These are phyloP conservation scores for Pelochelys cantorii DNA, from an alignment of 2,797 vertebrate genomes.

Conservation along the genomic window DNA sequence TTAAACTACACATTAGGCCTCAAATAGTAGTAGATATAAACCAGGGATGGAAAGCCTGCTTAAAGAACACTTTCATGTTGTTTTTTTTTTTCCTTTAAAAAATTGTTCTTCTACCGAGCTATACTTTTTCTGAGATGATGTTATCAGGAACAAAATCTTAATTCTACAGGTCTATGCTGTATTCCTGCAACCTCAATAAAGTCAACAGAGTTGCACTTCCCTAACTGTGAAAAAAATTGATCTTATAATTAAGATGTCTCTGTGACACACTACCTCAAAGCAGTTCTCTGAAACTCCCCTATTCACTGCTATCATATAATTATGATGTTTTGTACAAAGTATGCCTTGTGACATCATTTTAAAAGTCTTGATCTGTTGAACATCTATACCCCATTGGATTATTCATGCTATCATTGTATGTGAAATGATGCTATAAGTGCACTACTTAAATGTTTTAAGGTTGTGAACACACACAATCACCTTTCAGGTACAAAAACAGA, in stretches of 20 bases:
- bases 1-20: background rate
- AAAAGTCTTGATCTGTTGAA: no score
- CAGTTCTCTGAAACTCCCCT: background rate
- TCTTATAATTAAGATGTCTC: background rate
- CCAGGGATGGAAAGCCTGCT: background rate
- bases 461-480: no score
- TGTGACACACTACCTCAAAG: background rate
- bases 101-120: background rate
- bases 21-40: background rate
- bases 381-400: no score
- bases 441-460: no score
- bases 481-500: no score
- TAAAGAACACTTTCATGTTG: background rate
- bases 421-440: no score
- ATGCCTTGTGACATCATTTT: no score
- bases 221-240: background rate
- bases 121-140: background rate
- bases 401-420: no score
- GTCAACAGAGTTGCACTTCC: background rate
- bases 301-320: no score
- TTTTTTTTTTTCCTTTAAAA: background rate
- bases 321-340: no score
- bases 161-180: background rate
- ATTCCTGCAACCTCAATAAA: background rate
- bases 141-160: background rate